A percentile compares a stretch with the other conserved stretches of the same genome.
These are phyloP conservation scores for Trilocha varians DNA, from an alignment of 2,888 invertebrate genomes.

Conservation along the genomic window DNA sequence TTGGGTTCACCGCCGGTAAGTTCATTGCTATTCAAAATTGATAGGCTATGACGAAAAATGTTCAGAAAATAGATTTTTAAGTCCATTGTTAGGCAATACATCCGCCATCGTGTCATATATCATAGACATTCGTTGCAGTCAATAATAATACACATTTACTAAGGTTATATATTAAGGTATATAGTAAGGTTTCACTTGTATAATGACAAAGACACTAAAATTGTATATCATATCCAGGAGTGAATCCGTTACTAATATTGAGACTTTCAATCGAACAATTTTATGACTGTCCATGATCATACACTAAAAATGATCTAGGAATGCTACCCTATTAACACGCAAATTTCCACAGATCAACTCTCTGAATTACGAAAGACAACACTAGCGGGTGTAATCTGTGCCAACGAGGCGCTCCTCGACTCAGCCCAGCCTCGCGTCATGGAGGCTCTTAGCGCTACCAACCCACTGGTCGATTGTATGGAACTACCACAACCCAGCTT, in stretches of 20 bases:
- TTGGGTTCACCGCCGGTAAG: conserved; percentile 79
- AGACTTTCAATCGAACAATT: not conserved
- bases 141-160: no score
- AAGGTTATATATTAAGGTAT: no score
- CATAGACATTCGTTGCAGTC: no score
- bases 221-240: no score
- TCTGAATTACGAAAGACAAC: conserved; percentile 84
- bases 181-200: no score
- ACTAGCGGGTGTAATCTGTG: conserved; percentile 82
- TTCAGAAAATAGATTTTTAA: no score
- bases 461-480: conserved; percentile 77
- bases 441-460: conserved; percentile 73
- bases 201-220: no score
- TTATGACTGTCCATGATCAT: not conserved
- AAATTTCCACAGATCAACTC: conserved; percentile 82
- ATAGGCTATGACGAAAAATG: no score
- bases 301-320: not conserved
- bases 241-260: no score
- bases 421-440: conserved; percentile 79
- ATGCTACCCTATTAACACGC: not conserved
- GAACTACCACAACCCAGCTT: conserved; percentile 74
- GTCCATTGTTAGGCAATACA: no score
- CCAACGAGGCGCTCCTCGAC: conserved; percentile 79
- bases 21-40: no score
- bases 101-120: no score